Conservation (phyloP, 2,888 invertebrate genomes). For the Ophion costatus region DNA sequence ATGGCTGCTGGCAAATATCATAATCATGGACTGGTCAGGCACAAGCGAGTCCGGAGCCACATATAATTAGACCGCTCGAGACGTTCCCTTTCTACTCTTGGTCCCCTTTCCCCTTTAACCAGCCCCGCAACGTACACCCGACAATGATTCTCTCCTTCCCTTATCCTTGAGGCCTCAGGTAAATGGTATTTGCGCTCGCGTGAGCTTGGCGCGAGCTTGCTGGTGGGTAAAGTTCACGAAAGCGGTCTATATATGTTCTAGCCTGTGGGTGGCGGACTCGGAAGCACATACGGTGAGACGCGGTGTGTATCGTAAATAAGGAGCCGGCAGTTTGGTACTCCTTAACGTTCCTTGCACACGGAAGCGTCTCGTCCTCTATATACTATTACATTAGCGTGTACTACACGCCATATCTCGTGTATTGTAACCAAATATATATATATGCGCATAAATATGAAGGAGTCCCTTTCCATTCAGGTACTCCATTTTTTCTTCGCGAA, state of each 20-base stretch:
- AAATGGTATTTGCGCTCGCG: conserved; percentile 67
- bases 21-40: conserved; percentile 28
- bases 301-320: conserved; percentile 66
- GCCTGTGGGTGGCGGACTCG: conserved; percentile 47
- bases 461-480: background rate
- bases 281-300: conserved; percentile 59
- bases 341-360: conserved; percentile 66
- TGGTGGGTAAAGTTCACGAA: conserved; percentile 56
- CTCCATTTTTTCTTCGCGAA: background rate
- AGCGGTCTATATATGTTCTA: conserved; percentile 38
- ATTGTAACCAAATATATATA: conserved; percentile 24
- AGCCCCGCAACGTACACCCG: background rate
- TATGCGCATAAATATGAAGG: conserved; percentile 21
- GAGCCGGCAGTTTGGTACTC: conserved; percentile 61
- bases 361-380: conserved; percentile 43
- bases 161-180: conserved; percentile 28
- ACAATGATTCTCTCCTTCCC: conserved; percentile 7
- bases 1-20: conserved; percentile 32
- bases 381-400: conserved; percentile 53
- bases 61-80: conserved; percentile 52
- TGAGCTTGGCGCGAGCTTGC: conserved; percentile 58
- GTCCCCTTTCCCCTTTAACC: background rate
- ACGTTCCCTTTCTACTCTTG: conserved; percentile 36
- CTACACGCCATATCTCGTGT: conserved; percentile 35
- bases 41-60: conserved; percentile 20